Base-by-base conservation (phyloP, 2,797 vertebrate genomes). In the Chelidonichthys spinosus region DNA sequence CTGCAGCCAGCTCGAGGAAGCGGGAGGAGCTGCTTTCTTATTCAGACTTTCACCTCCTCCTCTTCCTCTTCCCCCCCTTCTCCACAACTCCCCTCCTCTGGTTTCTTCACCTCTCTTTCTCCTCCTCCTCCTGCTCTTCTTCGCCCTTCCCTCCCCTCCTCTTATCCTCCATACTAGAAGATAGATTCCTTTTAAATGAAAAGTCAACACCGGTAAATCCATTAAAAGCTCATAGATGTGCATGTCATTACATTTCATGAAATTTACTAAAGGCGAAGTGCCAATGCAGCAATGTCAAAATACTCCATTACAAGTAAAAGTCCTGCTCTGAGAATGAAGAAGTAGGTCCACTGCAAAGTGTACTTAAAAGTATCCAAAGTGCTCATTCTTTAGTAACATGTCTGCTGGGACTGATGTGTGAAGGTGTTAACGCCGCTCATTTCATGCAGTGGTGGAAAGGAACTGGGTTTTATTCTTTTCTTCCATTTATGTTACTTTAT, bases 111-210 rank as follows among this genome's bases (percentile, higher is more conserved):
- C 32, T 32, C 15, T 15, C 35, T 8, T 35, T 46, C 25, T 43
- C 32, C 10, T 11, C 17, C 32, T 50, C 49, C 7, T 17, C 33
- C 52, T 39, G 18, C 5, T 13, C 42, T 9, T 7, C 11, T 6
- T 11, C 13, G 17, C 32, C 18, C 9, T 36, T 66, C 15, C 25
- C 14, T 40, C 7, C 39, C 52, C 25, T 40, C 35, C 52, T 18
- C 43, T 76, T 60, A 76, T 80, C 71, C 84, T 68, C 25, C 72
- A 7, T 37, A 47, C 46, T 64, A 56, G 72, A 55, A 78, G 10
- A 35, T 33, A 79, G 82, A 88, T 83, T 87, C 87, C 85, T 85
- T 81, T 84, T 81, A 78, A 69, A 90, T 89, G 87, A 91, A 91
- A 89, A 89, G 70, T 86, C 82, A 87, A 89, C 80, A 89, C 4